Evolutionary conservation across 2,888 invertebrate genomes (phyloP).

Genomic region (Eristalinus sepulchralis): DNA sequence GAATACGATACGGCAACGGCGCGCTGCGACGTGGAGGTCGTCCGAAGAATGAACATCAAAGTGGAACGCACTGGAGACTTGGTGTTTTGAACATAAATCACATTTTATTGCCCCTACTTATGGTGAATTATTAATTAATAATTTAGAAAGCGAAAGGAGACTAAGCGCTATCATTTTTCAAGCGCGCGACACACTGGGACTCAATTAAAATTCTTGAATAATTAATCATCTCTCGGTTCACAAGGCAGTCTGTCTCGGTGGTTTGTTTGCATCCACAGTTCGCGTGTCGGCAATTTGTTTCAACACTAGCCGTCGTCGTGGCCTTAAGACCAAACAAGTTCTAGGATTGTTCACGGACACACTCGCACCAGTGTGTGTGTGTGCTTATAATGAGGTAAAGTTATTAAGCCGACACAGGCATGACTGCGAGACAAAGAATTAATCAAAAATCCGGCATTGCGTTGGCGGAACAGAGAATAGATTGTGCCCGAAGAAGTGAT

Average conservation of each 20-base stretch:
- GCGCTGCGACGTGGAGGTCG: not conserved
- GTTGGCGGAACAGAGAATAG: not conserved
- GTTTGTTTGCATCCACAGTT: not conserved
- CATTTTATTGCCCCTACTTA: not conserved
- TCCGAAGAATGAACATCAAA: not conserved
- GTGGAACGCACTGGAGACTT: no score
- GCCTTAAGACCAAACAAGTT: not conserved
- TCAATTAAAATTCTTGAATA: not conserved
- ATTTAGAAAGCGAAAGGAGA: not conserved
- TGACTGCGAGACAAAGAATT: not conserved
- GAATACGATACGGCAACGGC: not conserved
- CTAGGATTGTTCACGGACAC: not conserved
- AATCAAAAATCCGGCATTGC: not conserved
- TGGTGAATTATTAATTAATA: not conserved
- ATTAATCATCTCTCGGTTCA: not conserved
- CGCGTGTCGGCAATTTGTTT: not conserved
- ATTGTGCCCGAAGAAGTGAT: not conserved
- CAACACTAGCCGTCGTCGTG: not conserved
- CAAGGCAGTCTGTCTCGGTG: not conserved
- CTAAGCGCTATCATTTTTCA: not conserved
- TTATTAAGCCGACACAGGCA: not conserved
- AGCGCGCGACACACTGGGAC: not conserved
- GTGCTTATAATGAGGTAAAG: not conserved
- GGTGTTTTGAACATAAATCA: not conserved
- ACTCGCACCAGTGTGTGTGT: no score